Conservation (phyloP, 2,888 invertebrate genomes). For the Megamerina dolium region DNA sequence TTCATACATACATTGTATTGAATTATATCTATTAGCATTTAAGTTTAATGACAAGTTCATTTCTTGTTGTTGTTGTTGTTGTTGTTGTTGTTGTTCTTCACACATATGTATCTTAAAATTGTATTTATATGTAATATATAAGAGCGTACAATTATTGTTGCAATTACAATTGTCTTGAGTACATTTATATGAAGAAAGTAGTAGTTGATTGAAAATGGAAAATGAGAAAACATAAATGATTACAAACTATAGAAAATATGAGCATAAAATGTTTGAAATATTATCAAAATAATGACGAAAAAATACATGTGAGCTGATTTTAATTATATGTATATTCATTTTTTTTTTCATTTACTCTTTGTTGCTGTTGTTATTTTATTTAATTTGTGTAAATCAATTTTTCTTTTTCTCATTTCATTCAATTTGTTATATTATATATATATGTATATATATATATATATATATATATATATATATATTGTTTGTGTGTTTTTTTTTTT, state of each 20-base stretch:
- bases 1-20: conserved; percentile 16
- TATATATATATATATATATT: conserved; percentile 19
- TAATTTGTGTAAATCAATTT: conserved; percentile 17
- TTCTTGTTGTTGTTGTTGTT: conserved; percentile 12
- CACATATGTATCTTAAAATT: conserved; percentile 10
- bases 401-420: too few species aligned
- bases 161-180: conserved; percentile 49
- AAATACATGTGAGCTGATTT: background rate
- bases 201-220: too few species aligned
- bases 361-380: conserved; percentile 10
- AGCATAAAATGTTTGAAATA: too few species aligned
- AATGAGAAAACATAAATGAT: conserved; percentile 4
- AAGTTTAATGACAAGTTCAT: too few species aligned
- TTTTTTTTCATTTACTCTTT: conserved; percentile 11
- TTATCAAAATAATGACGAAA: conserved; percentile 5
- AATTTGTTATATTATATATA: too few species aligned
- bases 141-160: conserved; percentile 49
- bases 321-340: conserved; percentile 3
- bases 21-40: conserved; percentile 24
- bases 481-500: conserved; percentile 8
- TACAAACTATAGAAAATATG: too few species aligned
- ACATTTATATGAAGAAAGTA: conserved; percentile 45
- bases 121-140: conserved; percentile 25
- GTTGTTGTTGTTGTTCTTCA: conserved; percentile 15
- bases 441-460: too few species aligned